Base-by-base conservation (phyloP, 2,797 vertebrate genomes). In the Etheostoma perlongum region DNA sequence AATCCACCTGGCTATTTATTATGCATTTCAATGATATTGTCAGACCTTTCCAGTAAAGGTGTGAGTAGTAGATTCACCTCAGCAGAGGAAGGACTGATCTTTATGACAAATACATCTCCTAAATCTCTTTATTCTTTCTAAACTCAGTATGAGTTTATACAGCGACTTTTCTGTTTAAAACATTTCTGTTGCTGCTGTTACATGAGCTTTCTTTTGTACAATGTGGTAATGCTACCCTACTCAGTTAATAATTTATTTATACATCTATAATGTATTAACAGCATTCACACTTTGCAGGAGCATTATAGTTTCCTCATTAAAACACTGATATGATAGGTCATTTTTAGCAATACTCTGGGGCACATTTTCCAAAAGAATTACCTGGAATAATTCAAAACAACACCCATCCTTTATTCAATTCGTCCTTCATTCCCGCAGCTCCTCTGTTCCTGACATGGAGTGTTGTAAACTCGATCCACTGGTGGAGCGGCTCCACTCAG, bases 381-480 rank as follows among this genome's bases (percentile, higher is more conserved):
- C 11, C 15, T 47, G 1, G 1, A 59, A 36, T 36, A 14, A 58
- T 27, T 27, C 9, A 67, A 59, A 69, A 13, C 3, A 25, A 54
- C 25, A 19, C 2, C 8, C 3, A 5, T 44, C 5, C 46, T 62
- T 77, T 54, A 11, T 30, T 66, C 2, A 9, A 6, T 23, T 2
- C 2, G 8, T 46, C 27, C 0, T 73, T 63, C 16, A 0, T 55
- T 30, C 51, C 57, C 64, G 14, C 92, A 98, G 97, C 96, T n/a
- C 97, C 97, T 44, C 95, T 98, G 73, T 98, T 98, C 92, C 81
- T 98, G 78, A 98, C 97, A 0, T 98, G 97, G 97, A 98, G 97
- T 10, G 93, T 98, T 2, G 96, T 98, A 59, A 98, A 98, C 91
- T 97, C 97, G 0, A 94, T 98, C 52, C 97, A 98, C 76, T 98